phyloP scores from a whole-genome alignment of 2,888 invertebrate species.

The Scrobipalpa costella region DNA sequence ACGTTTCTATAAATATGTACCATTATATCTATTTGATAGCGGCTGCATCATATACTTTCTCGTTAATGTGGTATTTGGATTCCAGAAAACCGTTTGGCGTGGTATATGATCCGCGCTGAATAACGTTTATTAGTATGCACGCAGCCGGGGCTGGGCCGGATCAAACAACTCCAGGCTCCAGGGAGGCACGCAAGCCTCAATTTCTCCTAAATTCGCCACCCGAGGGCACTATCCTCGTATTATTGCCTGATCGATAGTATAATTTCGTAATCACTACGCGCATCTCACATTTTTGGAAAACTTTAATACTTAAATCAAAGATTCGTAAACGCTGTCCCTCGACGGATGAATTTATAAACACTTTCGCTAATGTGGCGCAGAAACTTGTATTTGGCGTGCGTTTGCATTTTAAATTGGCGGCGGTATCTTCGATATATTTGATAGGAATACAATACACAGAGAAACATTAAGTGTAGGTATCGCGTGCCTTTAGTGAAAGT shows the following conservation, averaged over 20 bases:
- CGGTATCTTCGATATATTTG: not conserved
- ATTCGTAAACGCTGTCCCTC: constrained; percentile 29
- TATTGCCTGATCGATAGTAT: constrained; percentile 76
- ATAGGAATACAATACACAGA: not conserved
- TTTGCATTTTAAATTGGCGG: constrained; percentile 20
- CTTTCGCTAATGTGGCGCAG: constrained; percentile 15
- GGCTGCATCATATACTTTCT: constrained; percentile 6
- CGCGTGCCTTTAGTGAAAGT: constrained; percentile 12
- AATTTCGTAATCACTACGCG: constrained; percentile 70
- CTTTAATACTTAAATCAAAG: constrained; percentile 36
- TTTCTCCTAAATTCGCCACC: constrained; percentile 76
- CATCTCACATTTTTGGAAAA: constrained; percentile 55
- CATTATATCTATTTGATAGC: constrained; percentile 19
- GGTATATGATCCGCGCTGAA: constrained; percentile 66
- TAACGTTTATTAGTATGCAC: constrained; percentile 64
- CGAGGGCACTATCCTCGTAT: constrained; percentile 67
- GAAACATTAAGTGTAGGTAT: not conserved
- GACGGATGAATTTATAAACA: constrained; percentile 19
- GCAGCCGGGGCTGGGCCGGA: constrained; percentile 34
- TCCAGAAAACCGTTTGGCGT: constrained; percentile 48
- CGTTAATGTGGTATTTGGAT: constrained; percentile 30
- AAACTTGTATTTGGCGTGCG: constrained; percentile 4
- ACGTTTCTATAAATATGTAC: not conserved
- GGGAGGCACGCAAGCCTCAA: constrained; percentile 71
- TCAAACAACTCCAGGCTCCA: constrained; percentile 49